Evolutionary conservation across 2,888 invertebrate species (phyloP), one percentile per base, ranked within the genome.

Genomic region (Neocrepidodera transversa): DNA sequence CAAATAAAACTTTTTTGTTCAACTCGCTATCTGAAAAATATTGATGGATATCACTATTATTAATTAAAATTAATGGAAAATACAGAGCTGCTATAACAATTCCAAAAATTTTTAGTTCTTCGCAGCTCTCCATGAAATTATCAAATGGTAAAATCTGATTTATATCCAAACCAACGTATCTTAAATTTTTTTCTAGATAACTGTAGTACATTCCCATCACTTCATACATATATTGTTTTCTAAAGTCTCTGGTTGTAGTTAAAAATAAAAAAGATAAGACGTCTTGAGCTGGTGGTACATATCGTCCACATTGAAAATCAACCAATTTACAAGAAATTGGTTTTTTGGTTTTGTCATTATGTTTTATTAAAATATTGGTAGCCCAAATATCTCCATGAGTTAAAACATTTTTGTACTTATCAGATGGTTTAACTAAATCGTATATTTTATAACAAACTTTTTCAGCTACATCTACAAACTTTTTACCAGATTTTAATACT

Each of bases 231-330:
- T 71, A 53, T 26, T 69, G 51, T 28, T 68, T 60, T 16, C 77
- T 62, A 47, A 76, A 74, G 30, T 70, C 64, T 32, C 72, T 67
- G 1, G 69, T 68, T 6, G 77, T 78, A 2, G 71, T 76, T 32
- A 76, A 55, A 58, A 73, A 71, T 7, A 78, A 52, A 11, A 76
- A 36, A 1, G 73, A 68, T 74, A 86, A 81, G 0, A 88, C 79
- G 68, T 91, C 91, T 42, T 87, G 82, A 14, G 86, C 83, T 0
- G 88, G 86, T 0, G 90, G 88, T 11, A 84, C 84, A 71, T 86
- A 89, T 56, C 79, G 65, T 1, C 71, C 72, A 28, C 71, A 71
- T 69, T 80, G 80, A 62, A 77, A 80, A 70, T 80, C 79, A 1
- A 80, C 74, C 42, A 80, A 70, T 64, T 73, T 76, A 45, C 76